Base-by-base conservation (phyloP, 2,797 vertebrate genomes). In the Dendrocincla fuliginosa region DNA sequence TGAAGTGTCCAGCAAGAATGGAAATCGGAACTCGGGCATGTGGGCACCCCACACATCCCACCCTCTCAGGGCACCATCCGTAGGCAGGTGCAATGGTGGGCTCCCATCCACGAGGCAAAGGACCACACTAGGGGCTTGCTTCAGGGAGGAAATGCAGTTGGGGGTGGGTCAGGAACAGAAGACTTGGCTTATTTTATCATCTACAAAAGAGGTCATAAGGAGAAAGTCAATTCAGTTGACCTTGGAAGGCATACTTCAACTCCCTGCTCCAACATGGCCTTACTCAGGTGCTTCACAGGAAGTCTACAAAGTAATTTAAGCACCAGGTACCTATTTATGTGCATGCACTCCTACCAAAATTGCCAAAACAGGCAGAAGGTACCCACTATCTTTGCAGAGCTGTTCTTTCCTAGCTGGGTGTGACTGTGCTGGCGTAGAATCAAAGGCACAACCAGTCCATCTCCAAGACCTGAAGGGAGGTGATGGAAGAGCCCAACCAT, bases 1-100 rank as follows among this genome's bases (percentile, higher is more conserved):
- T 9, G 42, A 68, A 65, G 25, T 1, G 3, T 37, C 18, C 69
- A 81, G 60, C 27, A 78, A 78, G 27, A 28, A 13, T 17, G 27
- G 68, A 83, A 89, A 76, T 59, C 53, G 76, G 32, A 84, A 75
- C 27, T 4, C 2, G 10, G 35, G n/a, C 27, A 24, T 4, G 16
- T 18, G 27, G n/a, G 11, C 3, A 3, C 22, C 28, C 30, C 49
- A 18, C 44, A 63, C 9, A 53, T 28, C 22, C 46, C 50, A 42
- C 1, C 2, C 17, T 64, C 3, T 0, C 22, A 85, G 53, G 67
- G 22, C 64, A 81, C 2, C 0, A 9, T 46, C 27, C 0, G 0
- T 33, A 32, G 65, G 68, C 37, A 87, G 64, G 37, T 70, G 65
- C 30, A 30, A 7, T 3, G 33, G 33, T 5, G 41, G 6, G 25